Base-by-base conservation (phyloP, 2,113 vertebrate genomes). In the Daubentonia madagascariensis region DNA sequence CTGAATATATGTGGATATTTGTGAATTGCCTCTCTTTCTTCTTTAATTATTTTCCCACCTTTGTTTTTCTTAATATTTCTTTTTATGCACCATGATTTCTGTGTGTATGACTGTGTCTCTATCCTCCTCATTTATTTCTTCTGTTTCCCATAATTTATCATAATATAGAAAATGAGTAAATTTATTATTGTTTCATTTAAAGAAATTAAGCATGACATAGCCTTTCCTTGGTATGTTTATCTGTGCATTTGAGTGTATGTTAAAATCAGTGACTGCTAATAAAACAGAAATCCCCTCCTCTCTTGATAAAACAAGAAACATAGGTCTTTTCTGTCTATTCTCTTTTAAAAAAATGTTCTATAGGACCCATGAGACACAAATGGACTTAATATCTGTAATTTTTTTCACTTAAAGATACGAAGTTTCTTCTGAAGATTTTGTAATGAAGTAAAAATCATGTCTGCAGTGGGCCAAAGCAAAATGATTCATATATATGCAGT, bases 391-490 rank as follows among this genome's bases (percentile, higher is more conserved):
- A 57, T 70, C 59, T 73, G 17, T 72, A 52, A 3, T 43, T 54
- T 17, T 76, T 96, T 76, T 43, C 50, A 85, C 9, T 68, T 91
- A 91, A 97, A 22, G 13, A 17, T 43, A 67, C 90, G 14, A 95
- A 72, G 0, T 54, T 80, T 91, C 52, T 75, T 89, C 43, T 80
- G 17, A 81, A 80, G 57, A 70, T 57, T 89, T 93, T 92, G 2
- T 65, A 85, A 65, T 50, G 52, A 95, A 94, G 10, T 91, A 59
- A 90, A 57, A 92, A 96, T 22, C 16, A 76, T 61, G 50, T 89
- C 57, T 89, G 28, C 17, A 81, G 30, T 48, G 28, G 9, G 67
- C 43, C 28, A 59, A 84, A 28, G 22, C 35, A 94, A 94, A 87
- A 87, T 83, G 17, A 76, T 59, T 85, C n/a, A 35, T 22, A 43